Evolutionary conservation across 37 sponge, comb jelly and placozoan species (phyloP), one percentile per base, ranked within the genome.

Genomic region (Dysidea cf. avara): DNA sequence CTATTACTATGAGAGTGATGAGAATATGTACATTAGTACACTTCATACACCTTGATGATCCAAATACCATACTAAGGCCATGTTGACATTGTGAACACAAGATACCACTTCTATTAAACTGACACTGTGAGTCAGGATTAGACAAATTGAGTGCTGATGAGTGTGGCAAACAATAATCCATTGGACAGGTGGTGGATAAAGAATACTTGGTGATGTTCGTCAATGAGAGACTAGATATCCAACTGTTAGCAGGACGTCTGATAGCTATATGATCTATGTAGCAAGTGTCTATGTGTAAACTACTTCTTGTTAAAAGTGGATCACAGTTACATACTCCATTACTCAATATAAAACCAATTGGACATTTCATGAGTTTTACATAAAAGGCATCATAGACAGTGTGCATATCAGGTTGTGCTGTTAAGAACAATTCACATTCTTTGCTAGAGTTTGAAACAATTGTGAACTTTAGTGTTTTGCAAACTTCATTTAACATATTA

Each of bases 121-220:
- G 26, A 49, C 69, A 68, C 69, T 68, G 69, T 21, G 14, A 48
- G 47, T 68, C 69, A 32, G 69, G 69, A 21, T 24, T 17, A 24
- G 30, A 33, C 30, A 68, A 50, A 28, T 68, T 9, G 7, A 68
- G 24, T 1, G 18, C 21, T 28, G 29, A 25, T 4, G 29, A 30
- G 28, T 50, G 33, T 48, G 52, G 51, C 1, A 22, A 30, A 51
- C 69, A 68, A 51, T 68, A 68, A 51, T 50, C 69, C 24, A 49
- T 28, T 26, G 69, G 69, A 24, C 69, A 68, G n/a, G n/a, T n/a
- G 9, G 5, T 43, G 46, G 46, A 43, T 43, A 43, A 12, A 5
- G 9, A 43, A 43, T 43, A 43, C 9, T 43, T 43, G 7, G 5
- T 43, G 46, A 9, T 43, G 46, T 9, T 43, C 9, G 46, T 43